phyloP scores from a whole-genome alignment of 2,113 vertebrate genomes.

The Phyllopteryx taeniolatus region DNA sequence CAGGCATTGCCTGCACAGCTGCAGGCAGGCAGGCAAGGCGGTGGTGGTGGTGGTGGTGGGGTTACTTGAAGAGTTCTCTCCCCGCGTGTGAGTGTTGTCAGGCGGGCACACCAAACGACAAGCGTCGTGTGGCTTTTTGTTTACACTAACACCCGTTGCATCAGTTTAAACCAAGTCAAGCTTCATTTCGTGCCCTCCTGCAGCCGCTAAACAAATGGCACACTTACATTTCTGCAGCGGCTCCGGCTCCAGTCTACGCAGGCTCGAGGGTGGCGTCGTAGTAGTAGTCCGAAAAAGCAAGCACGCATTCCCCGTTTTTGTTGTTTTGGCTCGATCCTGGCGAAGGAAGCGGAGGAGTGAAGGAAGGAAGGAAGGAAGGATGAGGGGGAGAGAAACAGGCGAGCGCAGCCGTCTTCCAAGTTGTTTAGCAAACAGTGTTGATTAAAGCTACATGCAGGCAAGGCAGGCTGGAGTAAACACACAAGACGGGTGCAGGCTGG shows the following conservation, averaged over 20 bases:
- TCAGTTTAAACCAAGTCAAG: slow-evolving; percentile 35
- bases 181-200: slow-evolving; percentile 18
- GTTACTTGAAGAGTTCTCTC: slow-evolving; percentile 45
- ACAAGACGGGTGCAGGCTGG: slow-evolving; percentile 38
- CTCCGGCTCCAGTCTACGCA: slow-evolving; percentile 65
- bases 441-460: slow-evolving; percentile 72
- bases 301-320: slow-evolving; percentile 62
- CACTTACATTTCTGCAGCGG: slow-evolving; percentile 72
- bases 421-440: slow-evolving; percentile 68
- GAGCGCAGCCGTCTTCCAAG: slow-evolving; percentile 66
- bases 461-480: slow-evolving; percentile 43
- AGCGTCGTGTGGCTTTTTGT: slow-evolving; percentile 59
- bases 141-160: slow-evolving; percentile 42
- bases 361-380: slow-evolving; percentile 57
- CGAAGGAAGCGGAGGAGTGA: slow-evolving; percentile 45
- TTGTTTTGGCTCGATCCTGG: slow-evolving; percentile 56
- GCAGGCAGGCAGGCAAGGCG: background rate
- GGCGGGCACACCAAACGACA: slow-evolving; percentile 38
- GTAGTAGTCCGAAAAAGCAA: slow-evolving; percentile 64
- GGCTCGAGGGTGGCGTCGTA: slow-evolving; percentile 36
- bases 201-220: slow-evolving; percentile 53
- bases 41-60: background rate
- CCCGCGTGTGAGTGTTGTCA: slow-evolving; percentile 42
- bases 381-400: slow-evolving; percentile 29
- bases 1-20: background rate